Evolutionary conservation across 2,888 invertebrate genomes (phyloP), one percentile per base, ranked within the genome.

Genomic region (Kryphioiulus occultus): DNA sequence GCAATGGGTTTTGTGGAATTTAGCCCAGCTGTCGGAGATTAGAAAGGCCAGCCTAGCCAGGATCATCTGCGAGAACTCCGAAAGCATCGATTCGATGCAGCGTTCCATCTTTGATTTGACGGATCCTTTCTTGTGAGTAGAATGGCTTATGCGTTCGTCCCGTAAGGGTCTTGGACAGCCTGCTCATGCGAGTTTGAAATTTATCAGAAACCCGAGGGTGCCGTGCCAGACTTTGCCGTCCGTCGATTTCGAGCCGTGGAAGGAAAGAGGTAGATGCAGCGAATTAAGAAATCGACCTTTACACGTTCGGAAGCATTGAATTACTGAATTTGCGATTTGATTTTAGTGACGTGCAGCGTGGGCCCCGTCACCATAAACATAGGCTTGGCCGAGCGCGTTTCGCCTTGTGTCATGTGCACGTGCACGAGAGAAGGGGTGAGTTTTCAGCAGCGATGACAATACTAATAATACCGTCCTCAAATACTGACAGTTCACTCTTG

Each of bases 91-190:
- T 3, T 96, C 96, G 88, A 96, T 98, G 92, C 98, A 98, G 91
- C 94, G 97, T 86, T 96, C 96, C 9, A 95, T 96, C 0, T 97
- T 98, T 91, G 97, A 98, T 91, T 93, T 98, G 89, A 97, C 98
- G 0, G 96, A 96, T 91, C 96, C 96, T 91, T 97, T 97, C 94
- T 92, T 97, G 94, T 95, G 90, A 92, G 92, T 91, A 86, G 22
- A 87, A 78, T 59, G 42, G 85, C 30, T 59, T 68, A n/a, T n/a
- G n/a, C n/a, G 42, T 87, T 88, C 42, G 86, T 86, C 84, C 17
- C 32, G 82, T n/a, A 3, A 26, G 83, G 22, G 86, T 87, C 85
- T 86, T 88, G 84, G 10, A 19, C 53, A 86, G 87, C 19, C 22
- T 82, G 17, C n/a, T 84, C 2, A 84, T 12, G 4, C 32, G 15